Evolutionary conservation across 1,140 invertebrate genomes (phyloP), one percentile per base, ranked within the genome.

Genomic region (Lordiphosa collinella): DNA sequence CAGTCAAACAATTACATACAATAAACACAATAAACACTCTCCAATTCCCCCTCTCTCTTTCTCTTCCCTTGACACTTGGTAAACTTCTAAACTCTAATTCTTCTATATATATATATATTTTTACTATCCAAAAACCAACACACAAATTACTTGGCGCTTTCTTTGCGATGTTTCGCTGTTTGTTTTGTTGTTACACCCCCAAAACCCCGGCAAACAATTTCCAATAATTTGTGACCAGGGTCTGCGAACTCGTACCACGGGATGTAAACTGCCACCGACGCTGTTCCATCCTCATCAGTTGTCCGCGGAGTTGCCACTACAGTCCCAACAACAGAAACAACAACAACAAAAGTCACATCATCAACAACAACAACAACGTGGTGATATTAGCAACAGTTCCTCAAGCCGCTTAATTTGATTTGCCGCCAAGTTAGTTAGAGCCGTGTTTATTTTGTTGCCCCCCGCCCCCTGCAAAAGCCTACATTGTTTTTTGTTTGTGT

Each of bases 401-500:
- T 74, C 76, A 53, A 87, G 73, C 71, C 86, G 79, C 73, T 78
- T 84, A 61, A 85, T 86, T 86, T 85, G 56, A 84, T 86, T 86
- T 80, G 82, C 78, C 55, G 76, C 76, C 76, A 80, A 84, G 71
- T 80, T 84, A 80, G 78, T 80, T 80, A 76, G 75, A 70, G 38
- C 57, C 71, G 71, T 86, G 38, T 75, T 80, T 68, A 52, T 73
- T 73, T 59, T 54, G 38, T 57, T 64, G 60, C 54, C 47, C 53
- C 32, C 41, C 22, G 8, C 12, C 5, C n/a, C 31, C 18, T 32
- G 38, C 14, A 35, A 47, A 10, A 60, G 51, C 22, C 46, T 47
- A 43, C 56, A 62, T 36, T 73, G 16, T 10, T 40, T 72, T 55
- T 32, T 60, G 44, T 55, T 51, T 64, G 36, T 47, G 16, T 62